Evolutionary conservation across 2,797 vertebrate genomes (phyloP).

Genomic region (Lacerta bilineata): DNA sequence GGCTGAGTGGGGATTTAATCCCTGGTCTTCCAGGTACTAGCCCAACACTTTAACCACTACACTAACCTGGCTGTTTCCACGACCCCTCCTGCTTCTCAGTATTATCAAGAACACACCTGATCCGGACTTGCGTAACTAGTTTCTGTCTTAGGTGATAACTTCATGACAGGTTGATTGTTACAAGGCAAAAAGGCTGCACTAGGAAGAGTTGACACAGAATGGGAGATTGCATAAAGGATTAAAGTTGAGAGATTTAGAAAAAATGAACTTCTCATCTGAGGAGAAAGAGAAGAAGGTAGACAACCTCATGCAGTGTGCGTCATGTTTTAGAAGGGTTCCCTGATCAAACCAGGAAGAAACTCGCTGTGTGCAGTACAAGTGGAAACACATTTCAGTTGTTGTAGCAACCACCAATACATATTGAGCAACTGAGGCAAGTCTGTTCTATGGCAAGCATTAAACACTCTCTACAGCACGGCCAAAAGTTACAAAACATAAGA

Average conservation of each 20-base stretch:
- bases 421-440: slow-evolving; percentile 46
- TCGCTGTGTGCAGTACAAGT: slow-evolving; percentile 19
- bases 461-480: not conserved
- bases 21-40: no score
- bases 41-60: no score
- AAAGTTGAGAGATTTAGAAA: slow-evolving; percentile 42
- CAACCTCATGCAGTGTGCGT: slow-evolving; percentile 29
- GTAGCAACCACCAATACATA: slow-evolving; percentile 36
- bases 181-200: slow-evolving; percentile 38
- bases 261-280: slow-evolving; percentile 34
- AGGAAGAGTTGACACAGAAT: not conserved
- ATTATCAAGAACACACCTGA: slow-evolving; percentile 26
- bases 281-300: fast-evolving
- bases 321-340: slow-evolving; percentile 27
- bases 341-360: slow-evolving; percentile 50
- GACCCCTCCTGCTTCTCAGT: not conserved
- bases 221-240: slow-evolving; percentile 37
- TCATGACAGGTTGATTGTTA: slow-evolving; percentile 42
- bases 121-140: slow-evolving; percentile 20
- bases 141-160: slow-evolving; percentile 47
- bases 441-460: slow-evolving; percentile 34
- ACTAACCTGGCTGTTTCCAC: slow-evolving; percentile 2
- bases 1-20: no score
- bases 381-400: slow-evolving; percentile 18
- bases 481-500: not conserved